These are phyloP conservation scores for Dicrurus megarhynchus DNA, from an alignment of 2,113 vertebrate genomes.

Conservation along the genomic window DNA sequence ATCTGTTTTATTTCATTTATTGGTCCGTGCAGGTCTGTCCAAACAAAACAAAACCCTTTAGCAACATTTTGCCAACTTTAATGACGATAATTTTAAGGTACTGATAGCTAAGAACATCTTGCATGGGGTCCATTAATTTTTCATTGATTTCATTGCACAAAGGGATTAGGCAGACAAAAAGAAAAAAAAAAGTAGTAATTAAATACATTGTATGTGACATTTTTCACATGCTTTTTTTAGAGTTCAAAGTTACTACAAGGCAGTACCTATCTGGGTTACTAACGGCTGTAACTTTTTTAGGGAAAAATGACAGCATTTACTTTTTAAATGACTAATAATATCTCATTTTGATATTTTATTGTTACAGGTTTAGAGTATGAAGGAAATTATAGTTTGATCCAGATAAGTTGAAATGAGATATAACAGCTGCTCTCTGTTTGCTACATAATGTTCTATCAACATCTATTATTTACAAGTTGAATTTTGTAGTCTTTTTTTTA, in stretches of 20 bases:
- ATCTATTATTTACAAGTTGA: background rate
- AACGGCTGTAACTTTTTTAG: background rate
- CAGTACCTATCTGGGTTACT: background rate
- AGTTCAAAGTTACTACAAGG: background rate
- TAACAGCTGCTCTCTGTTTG: background rate
- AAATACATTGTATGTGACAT: background rate
- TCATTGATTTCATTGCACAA: background rate
- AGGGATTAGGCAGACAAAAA: background rate
- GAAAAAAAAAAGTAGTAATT: background rate
- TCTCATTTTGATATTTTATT: background rate
- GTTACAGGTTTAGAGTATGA: background rate
- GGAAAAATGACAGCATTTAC: background rate
- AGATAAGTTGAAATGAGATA: background rate
- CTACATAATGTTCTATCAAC: background rate
- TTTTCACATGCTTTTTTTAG: background rate
- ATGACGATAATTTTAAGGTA: background rate
- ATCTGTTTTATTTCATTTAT: background rate
- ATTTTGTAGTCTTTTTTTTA: background rate
- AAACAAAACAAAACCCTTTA: background rate
- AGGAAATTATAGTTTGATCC: background rate
- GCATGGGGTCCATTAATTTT: background rate
- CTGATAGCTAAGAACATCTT: background rate
- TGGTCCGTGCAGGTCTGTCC: background rate
- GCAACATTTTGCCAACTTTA: background rate
- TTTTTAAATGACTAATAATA: background rate